These are phyloP conservation scores for Miltochrista miniata DNA, from an alignment of 2,888 invertebrate genomes.

Conservation along the genomic window DNA sequence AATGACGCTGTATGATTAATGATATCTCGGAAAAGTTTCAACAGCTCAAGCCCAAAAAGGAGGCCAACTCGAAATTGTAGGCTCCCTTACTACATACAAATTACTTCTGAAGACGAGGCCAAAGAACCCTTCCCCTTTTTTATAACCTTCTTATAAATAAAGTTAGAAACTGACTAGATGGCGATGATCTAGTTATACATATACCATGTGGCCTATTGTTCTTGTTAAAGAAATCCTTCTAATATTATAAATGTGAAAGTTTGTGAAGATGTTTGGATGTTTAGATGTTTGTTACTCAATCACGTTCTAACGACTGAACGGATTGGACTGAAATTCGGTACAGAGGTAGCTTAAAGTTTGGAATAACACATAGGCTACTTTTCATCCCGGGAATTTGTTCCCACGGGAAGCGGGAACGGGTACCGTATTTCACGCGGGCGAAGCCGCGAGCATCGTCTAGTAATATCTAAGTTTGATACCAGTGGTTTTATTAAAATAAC, in stretches of 20 bases:
- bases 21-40: conserved; percentile 53
- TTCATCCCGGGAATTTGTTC: too few relatives aligned
- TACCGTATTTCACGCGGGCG: too few relatives aligned
- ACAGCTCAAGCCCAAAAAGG: conserved; percentile 48
- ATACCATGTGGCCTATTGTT: neutral
- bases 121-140: conserved; percentile 41
- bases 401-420: too few relatives aligned
- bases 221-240: conserved; percentile 26
- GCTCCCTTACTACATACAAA: conserved; percentile 61
- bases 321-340: too few relatives aligned
- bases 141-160: conserved; percentile 43
- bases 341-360: too few relatives aligned
- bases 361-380: too few relatives aligned
- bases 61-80: conserved; percentile 47
- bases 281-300: too few relatives aligned
- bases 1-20: conserved; percentile 72
- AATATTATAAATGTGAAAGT: too few relatives aligned
- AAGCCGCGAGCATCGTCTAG: too few relatives aligned
- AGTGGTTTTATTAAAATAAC: conserved; percentile 3
- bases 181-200: conserved; percentile 19
- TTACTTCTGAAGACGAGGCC: conserved; percentile 52
- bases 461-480: conserved; percentile 18
- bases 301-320: too few relatives aligned
- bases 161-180: conserved; percentile 27
- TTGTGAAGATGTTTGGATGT: too few relatives aligned